Percentiles rank a stretch among this genome's conserved stretches.
Evolutionary conservation across 2,888 invertebrate genomes (phyloP).

Genomic region (Microctonus hyperodae): DNA sequence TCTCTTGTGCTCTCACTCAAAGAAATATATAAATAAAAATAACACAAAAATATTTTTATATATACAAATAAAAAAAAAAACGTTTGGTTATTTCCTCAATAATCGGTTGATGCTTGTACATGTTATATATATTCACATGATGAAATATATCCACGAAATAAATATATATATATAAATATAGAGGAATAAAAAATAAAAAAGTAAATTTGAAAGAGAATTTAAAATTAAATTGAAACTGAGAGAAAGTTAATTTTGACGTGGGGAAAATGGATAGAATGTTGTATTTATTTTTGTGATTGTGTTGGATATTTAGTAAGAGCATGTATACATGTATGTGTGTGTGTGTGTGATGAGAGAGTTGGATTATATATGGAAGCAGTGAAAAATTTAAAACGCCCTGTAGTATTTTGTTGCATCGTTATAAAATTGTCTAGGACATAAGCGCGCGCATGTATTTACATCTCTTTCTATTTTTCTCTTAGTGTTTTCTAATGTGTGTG

Average conservation of each 20-base stretch:
- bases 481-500: conserved; percentile 21
- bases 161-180: background rate
- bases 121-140: too few relatives aligned
- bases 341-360: background rate
- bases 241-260: conserved; percentile 9
- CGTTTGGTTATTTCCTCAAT: background rate
- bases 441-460: conserved; percentile 23
- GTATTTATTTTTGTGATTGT: too few relatives aligned
- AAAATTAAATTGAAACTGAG: background rate
- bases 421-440: background rate
- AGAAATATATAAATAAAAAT: background rate
- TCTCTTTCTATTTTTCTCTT: conserved; percentile 11
- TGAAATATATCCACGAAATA: background rate
- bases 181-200: background rate
- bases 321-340: background rate
- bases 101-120: background rate
- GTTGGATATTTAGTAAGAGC: background rate
- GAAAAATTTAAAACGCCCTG: background rate
- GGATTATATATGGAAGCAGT: background rate
- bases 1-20: background rate
- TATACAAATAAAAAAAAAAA: background rate
- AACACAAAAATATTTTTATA: too few relatives aligned
- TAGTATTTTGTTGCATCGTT: background rate
- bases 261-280: background rate
- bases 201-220: background rate